Evolutionary conservation across 2,797 vertebrate genomes (phyloP), one percentile per base, ranked within the genome.

Genomic region (Stomatorhinus walkeri): DNA sequence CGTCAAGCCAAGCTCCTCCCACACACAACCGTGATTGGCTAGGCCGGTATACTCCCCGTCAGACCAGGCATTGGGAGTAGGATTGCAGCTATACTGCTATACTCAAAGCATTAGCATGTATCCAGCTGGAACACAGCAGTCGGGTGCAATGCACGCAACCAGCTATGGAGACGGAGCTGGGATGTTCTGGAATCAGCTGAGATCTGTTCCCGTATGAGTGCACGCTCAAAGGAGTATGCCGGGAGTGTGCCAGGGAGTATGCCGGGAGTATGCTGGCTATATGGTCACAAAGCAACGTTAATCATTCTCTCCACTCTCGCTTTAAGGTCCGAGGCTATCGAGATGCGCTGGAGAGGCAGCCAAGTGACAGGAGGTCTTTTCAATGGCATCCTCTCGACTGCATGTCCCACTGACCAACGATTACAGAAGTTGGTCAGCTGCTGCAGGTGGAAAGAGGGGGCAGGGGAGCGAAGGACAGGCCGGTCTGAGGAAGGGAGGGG

Each of bases 221-320:
- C 49, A 14, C 49, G 49, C 12, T 51, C 49, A 51, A 54, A 3
- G 52, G 52, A 54, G 54, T 56, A 56, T n/a, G 54, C 54, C 54
- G 54, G 54, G 54, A 56, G 54, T 56, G 19, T 56, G 52, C 16
- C 52, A 93, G 94, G 92, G 95, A 95, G 95, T 93, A 93, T 93
- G 90, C 95, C 95, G 95, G 95, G 96, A 95, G 51, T 22, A 48
- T 22, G 94, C 95, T 96, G 96, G 96, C 95, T 95, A 96, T 95
- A 95, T 96, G 96, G 95, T 94, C 94, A 95, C 94, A 96, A 96
- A 96, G 95, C 95, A 96, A 96, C 84, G 90, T 88, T 79, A 36
- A 54, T 51, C 22, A 6, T 43, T 59, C 54, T 87, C 24, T 56
- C 36, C 36, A 28, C 36, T 59, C 40, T 59, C 24, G 85, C 16